Conservation (phyloP, 2,113 vertebrate species). For the Conger conger region DNA sequence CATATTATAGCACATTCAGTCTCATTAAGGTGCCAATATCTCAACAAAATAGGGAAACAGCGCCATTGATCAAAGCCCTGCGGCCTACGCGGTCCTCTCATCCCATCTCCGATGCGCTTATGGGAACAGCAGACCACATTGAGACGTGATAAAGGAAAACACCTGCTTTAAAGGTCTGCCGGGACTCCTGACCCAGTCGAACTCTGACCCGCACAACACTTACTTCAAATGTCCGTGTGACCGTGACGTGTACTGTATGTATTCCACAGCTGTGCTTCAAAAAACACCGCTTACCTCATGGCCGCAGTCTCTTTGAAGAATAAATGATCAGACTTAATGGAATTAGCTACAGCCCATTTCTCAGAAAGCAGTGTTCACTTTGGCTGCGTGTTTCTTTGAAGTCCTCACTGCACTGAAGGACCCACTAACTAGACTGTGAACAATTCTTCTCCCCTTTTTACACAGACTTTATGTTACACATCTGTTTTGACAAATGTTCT, state of each 20-base stretch:
- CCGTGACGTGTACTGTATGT: slow-evolving; percentile 39
- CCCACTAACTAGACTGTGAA: slow-evolving; percentile 42
- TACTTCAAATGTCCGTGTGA: slow-evolving; percentile 55
- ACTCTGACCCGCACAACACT: slow-evolving; percentile 58
- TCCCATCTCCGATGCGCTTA: not conserved
- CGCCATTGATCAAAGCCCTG: not conserved
- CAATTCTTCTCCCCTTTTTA: slow-evolving; percentile 38
- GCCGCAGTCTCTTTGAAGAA: slow-evolving; percentile 50
- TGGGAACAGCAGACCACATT: not conserved
- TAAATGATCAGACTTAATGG: slow-evolving; percentile 19
- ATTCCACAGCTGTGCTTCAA: slow-evolving; percentile 53
- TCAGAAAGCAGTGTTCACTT: slow-evolving; percentile 38
- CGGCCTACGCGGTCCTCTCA: not conserved
- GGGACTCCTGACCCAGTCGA: slow-evolving; percentile 53
- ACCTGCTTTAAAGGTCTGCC: slow-evolving; percentile 55
- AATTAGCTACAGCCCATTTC: slow-evolving; percentile 21
- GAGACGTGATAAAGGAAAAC: slow-evolving; percentile 51
- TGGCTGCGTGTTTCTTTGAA: slow-evolving; percentile 40
- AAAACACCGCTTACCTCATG: slow-evolving; percentile 50
- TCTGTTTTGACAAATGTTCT: not conserved
- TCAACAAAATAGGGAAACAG: not conserved
- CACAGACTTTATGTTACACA: not conserved
- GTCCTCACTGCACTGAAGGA: slow-evolving; percentile 27
- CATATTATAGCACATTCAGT: not conserved
- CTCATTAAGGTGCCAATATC: not conserved